phyloP scores from a whole-genome alignment of 2,888 invertebrate species.

The Alloscopus bannaensis region DNA sequence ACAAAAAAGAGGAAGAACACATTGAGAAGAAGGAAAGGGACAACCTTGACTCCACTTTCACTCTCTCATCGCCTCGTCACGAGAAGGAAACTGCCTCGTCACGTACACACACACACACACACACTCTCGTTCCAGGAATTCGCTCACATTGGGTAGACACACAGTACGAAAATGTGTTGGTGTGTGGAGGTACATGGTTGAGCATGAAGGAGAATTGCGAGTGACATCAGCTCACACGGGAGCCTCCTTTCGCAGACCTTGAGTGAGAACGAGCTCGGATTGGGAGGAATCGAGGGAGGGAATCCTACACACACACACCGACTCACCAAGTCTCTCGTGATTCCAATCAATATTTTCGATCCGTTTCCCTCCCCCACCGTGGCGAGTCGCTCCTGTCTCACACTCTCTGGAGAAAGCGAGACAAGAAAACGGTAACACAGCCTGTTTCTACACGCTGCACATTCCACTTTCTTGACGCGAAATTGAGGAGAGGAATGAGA shows the following conservation, averaged over 20 bases:
- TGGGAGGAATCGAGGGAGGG: slow-evolving; percentile 63
- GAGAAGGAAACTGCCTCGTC: too few species aligned
- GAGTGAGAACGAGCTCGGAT: slow-evolving; percentile 58
- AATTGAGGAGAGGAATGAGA: too few species aligned
- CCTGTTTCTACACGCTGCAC: too few species aligned
- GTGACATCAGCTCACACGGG: slow-evolving; percentile 5
- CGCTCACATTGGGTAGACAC: too few species aligned
- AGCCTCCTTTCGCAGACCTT: slow-evolving; percentile 59
- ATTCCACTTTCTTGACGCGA: too few species aligned
- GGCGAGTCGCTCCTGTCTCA: neutral
- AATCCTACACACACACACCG: slow-evolving; percentile 38
- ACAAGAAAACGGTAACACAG: too few species aligned
- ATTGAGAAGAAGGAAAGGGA: neutral
- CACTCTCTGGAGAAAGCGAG: slow-evolving; percentile 4
- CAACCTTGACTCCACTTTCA: slow-evolving; percentile 4
- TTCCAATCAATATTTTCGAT: slow-evolving; percentile 17
- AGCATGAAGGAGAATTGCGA: neutral
- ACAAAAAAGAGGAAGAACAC: neutral
- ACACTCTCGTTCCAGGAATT: neutral
- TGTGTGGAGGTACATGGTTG: neutral
- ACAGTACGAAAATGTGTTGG: too few species aligned
- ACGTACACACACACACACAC: neutral
- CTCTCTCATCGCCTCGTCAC: neutral
- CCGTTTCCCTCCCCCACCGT: neutral
- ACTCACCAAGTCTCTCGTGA: slow-evolving; percentile 1